Evolutionary conservation across 1,140 invertebrate genomes (phyloP).

Genomic region (Ceratina japonica): DNA sequence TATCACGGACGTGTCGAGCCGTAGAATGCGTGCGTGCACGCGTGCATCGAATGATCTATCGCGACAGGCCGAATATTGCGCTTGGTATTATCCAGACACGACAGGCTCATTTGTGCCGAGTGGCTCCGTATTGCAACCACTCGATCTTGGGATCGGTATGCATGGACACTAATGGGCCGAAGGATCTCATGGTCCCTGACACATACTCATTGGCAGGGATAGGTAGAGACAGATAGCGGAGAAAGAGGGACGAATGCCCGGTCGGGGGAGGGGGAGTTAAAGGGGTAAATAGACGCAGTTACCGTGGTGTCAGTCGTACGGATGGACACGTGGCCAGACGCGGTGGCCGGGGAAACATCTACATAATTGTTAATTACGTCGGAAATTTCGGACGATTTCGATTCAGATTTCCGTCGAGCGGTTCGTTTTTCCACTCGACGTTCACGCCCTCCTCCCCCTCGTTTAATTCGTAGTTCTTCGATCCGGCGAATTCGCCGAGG

Average conservation of each 20-base stretch:
- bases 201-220: conserved; percentile 53
- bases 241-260: background rate
- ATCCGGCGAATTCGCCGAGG: background rate
- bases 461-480: too few relatives aligned
- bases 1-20: conserved; percentile 12
- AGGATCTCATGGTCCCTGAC: conserved; percentile 61
- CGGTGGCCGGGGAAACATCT: conserved; percentile 47
- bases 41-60: conserved; percentile 53
- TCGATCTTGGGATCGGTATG: conserved; percentile 64
- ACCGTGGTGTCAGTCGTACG: conserved; percentile 53
- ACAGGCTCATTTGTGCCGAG: conserved; percentile 66
- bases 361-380: conserved; percentile 49
- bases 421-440: too few relatives aligned
- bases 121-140: conserved; percentile 54
- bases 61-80: conserved; percentile 64
- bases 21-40: background rate
- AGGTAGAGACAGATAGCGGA: conserved; percentile 30
- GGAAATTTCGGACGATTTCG: background rate
- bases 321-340: conserved; percentile 28
- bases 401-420: conserved; percentile 10
- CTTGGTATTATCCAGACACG: conserved; percentile 61
- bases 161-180: conserved; percentile 63
- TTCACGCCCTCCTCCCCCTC: too few relatives aligned
- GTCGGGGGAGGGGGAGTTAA: conserved; percentile 7
- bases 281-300: conserved; percentile 45